phyloP scores from a whole-genome alignment of 2,797 vertebrate genomes.

The Phrynocephalus vlangalii region DNA sequence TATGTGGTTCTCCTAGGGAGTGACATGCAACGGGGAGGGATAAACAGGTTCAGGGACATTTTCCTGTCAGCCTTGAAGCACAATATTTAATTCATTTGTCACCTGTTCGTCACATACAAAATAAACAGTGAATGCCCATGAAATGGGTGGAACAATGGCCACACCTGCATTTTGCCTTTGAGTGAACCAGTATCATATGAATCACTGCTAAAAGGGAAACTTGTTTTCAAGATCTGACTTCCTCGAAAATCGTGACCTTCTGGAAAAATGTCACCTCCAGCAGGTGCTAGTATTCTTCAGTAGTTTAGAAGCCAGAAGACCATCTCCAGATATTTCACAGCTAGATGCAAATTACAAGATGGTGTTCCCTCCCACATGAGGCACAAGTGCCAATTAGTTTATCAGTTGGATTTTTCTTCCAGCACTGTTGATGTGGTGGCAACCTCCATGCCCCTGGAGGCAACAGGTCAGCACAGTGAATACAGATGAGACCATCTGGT shows the following conservation, averaged over 20 bases:
- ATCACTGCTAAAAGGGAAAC: neutral
- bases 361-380: neutral
- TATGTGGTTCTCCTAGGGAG: conserved; percentile 61
- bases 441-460: neutral
- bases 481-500: neutral
- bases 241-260: too few species aligned
- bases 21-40: conserved; percentile 59
- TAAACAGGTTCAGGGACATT: conserved; percentile 68
- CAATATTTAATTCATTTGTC: conserved; percentile 39
- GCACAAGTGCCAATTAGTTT: neutral
- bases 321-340: neutral
- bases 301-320: neutral
- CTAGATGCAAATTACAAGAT: neutral
- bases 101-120: conserved; percentile 38
- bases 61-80: conserved; percentile 58
- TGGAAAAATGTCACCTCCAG: neutral
- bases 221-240: neutral
- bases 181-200: neutral
- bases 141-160: conserved; percentile 30
- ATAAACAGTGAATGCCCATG: conserved; percentile 47
- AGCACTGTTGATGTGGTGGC: neutral
- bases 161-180: conserved; percentile 7
- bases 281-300: neutral
- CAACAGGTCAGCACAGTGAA: neutral
- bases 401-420: neutral